A percentile compares a stretch with the other conserved stretches of the same genome.
These are phyloP conservation scores for Nymphalis c-album DNA, from an alignment of 2,888 invertebrate species.

Conservation along the genomic window DNA sequence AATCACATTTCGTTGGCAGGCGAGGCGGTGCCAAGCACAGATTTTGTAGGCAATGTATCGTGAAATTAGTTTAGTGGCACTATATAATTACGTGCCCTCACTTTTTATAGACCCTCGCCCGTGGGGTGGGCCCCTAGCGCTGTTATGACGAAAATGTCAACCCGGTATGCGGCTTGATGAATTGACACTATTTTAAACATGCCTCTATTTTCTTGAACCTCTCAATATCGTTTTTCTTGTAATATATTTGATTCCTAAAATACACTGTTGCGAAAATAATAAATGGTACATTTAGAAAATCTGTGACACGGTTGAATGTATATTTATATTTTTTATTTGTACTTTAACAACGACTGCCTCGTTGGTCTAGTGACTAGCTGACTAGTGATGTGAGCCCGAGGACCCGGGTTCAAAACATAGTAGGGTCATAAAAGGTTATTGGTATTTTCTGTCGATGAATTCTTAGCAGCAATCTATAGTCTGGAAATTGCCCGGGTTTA, in stretches of 20 bases:
- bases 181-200: conserved; percentile 76
- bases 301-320: neutral
- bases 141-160: conserved; percentile 81
- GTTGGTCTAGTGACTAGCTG: no score
- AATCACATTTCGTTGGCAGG: conserved; percentile 71
- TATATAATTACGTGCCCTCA: conserved; percentile 80
- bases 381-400: no score
- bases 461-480: no score
- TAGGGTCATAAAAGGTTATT: no score
- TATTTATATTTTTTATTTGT: neutral
- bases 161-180: conserved; percentile 78
- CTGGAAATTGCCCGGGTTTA: no score
- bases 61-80: conserved; percentile 82
- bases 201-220: conserved; percentile 42
- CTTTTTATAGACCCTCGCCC: conserved; percentile 71
- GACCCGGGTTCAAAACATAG: no score
- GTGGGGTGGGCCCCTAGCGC: conserved; percentile 53
- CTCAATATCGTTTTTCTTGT: conserved; percentile 28
- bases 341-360: neutral
- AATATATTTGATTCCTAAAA: conserved; percentile 8
- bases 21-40: conserved; percentile 79
- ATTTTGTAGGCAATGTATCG: conserved; percentile 81
- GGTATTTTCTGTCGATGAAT: no score
- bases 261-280: conserved; percentile 9
- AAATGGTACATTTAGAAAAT: conserved; percentile 13